phyloP scores from a whole-genome alignment of 2,797 vertebrate genomes.

The Hylomyscus alleni region DNA sequence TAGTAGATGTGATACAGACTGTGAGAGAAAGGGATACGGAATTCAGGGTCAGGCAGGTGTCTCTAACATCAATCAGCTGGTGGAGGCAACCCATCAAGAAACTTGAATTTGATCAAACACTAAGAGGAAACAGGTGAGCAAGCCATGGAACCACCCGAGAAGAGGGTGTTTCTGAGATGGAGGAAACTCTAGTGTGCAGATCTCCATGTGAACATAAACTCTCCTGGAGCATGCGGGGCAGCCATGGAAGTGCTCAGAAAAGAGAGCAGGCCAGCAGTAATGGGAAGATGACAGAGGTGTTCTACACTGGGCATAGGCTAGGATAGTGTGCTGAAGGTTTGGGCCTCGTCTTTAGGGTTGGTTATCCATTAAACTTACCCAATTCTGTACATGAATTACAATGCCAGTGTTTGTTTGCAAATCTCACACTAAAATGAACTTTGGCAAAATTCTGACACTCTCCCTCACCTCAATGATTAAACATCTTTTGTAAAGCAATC shows the following conservation, averaged over 20 bases:
- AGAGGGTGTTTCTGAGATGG: background rate
- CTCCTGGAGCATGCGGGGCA: background rate
- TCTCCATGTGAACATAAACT: background rate
- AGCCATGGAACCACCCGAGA: accelerated
- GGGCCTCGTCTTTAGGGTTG: background rate
- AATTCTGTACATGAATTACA: background rate
- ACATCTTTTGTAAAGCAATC: background rate
- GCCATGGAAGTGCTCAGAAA: background rate
- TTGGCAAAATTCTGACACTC: background rate
- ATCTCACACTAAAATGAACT: background rate
- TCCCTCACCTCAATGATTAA: background rate
- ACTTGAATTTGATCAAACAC: background rate
- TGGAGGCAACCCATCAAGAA: background rate
- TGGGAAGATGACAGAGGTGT: accelerated
- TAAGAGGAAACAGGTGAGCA: background rate
- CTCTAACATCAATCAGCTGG: background rate
- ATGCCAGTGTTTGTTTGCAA: background rate
- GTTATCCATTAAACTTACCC: background rate
- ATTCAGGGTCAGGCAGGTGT: background rate
- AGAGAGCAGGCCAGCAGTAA: background rate
- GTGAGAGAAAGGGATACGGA: background rate
- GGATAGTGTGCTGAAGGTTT: background rate
- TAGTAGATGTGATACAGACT: background rate
- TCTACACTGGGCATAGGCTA: background rate
- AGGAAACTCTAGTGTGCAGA: background rate